Base-by-base conservation (phyloP, 1,140 invertebrate genomes). In the Sycophila sp. region DNA sequence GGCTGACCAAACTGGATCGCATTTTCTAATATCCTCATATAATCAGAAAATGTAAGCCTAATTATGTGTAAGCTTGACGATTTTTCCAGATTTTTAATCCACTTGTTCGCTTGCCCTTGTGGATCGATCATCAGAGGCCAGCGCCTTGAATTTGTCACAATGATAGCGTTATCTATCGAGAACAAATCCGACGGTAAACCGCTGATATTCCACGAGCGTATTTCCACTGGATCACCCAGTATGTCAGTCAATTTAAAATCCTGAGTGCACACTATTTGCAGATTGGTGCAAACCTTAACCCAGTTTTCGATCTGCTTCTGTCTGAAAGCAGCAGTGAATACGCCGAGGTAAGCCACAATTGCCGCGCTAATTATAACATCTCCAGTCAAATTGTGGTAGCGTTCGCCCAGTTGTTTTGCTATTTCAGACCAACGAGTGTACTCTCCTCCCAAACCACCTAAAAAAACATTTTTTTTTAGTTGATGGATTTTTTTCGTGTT, bases 91-190 rank as follows among this genome's bases (percentile, higher is more conserved):
- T 96, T 97, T 85, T 97, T 97, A 4, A 98, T 90, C 96, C 96
- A 98, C 79, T 96, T 94, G 75, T 96, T 97, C 0, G 96, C 97
- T 84, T 98, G 96, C 4, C 92, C 92, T 87, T 98, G 95, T 0
- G 96, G 96, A 87, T 99, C 97, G 77, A 99, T 97, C 92, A 98
- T 94, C 22, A 98, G 81, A 0, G 96, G 94, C 93, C 94, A 95
- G 71, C 96, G 89, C 65, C 94, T 89, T 2, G 95, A 91, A 79
- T 93, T 92, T 77, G 91, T 81, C 17, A 94, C 92, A 76, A 98
- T 97, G 76, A 98, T 96, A 53, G 91, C 96, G 82, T 97, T 98
- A 76, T 98, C 96, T 64, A 96, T 89, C n/a, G 95, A 97, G 78
- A 98, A 98, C 11, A 90, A 89, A 81, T 98, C 96, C 19, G 90